Percentiles rank a stretch among this genome's conserved stretches.
These are phyloP conservation scores for Benthosema pterotum DNA, from an alignment of 2,797 vertebrate genomes.

Conservation along the genomic window DNA sequence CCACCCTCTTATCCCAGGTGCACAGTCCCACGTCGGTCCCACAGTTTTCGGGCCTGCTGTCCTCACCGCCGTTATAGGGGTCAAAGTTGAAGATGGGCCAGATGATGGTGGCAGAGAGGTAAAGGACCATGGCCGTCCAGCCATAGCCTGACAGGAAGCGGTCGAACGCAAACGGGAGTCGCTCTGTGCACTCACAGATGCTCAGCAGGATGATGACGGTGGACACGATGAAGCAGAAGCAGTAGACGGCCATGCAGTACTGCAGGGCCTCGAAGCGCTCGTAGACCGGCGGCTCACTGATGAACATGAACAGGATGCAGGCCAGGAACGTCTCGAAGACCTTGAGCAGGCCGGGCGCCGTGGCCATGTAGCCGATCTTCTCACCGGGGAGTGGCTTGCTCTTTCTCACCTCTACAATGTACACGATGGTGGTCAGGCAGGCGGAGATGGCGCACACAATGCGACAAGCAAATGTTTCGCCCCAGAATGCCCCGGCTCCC, in stretches of 20 bases:
- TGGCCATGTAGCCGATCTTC: constrained; percentile 92
- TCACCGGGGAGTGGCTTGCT: constrained; percentile 88
- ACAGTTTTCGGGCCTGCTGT: constrained; percentile 52
- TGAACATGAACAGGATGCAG: constrained; percentile 90
- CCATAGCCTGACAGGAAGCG: constrained; percentile 87
- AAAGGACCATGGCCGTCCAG: constrained; percentile 84
- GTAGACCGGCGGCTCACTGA: constrained; percentile 76
- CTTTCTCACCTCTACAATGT: constrained; percentile 86
- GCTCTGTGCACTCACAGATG: constrained; percentile 87
- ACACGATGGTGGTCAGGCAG: constrained; percentile 85
- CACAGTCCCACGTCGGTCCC: constrained; percentile 47
- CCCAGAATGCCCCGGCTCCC: constrained; percentile 6
- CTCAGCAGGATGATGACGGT: constrained; percentile 85
- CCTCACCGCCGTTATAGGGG: constrained; percentile 65
- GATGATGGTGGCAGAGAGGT: constrained; percentile 84
- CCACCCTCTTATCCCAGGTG: constrained; percentile 70
- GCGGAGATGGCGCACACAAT: constrained; percentile 85
- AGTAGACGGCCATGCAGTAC: constrained; percentile 90
- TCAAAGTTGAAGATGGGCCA: constrained; percentile 92
- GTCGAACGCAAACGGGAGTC: constrained; percentile 86
- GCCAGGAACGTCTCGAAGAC: constrained; percentile 91
- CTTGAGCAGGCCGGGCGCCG: constrained; percentile 88
- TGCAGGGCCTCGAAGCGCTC: constrained; percentile 67
- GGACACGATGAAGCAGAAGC: constrained; percentile 91
- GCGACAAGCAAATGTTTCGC: constrained; percentile 60